Base-by-base conservation (phyloP, 1,140 invertebrate genomes). In the Stenopsyche tienmushanensis region DNA sequence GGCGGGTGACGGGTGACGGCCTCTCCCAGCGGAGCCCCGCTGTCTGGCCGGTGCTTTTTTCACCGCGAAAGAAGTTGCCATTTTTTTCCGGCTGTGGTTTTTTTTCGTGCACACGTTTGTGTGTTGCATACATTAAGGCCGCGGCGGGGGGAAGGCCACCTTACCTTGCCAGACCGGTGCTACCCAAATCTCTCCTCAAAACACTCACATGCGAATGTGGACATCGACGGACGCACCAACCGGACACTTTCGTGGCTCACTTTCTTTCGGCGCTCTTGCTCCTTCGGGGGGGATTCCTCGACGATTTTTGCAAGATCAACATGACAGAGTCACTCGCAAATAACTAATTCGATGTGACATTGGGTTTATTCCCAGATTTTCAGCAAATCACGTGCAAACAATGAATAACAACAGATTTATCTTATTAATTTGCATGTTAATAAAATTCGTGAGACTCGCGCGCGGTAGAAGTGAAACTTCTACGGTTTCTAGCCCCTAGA, bases 21-120 rank as follows among this genome's bases (percentile, higher is more conserved):
- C 18, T 5, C 54, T 58, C 64, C 64, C 64, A 59, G 34, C 55
- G 64, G 64, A 65, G 64, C 64, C 64, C 55, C 64, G 64, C 64
- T 65, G 64, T 65, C 64, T 65, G 64, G 47, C 54, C 26, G 55
- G 44, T 26, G 63, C 63, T 54, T 47, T 64, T 53, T 53, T 54
- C 52, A 18, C 54, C 24, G 41, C 10, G 29, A 39, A 24, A 62
- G 47, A 50, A 62, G 60, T 53, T 47, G 60, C 47, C 21, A 52
- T 39, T 53, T 53, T 49, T 39, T 62, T 62, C 18, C 50, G 24
- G 17, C 23, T 8, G 8, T 41, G 5, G 25, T 47, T 24, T 25
- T 20, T 49, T 41, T 5, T 20, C 23, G 17, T 17, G 34, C 25
- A 10, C 15, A 55, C 53, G 15, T n/a, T n/a, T 15, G 42, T 17